These are phyloP conservation scores for Epinephelus coioides DNA, from an alignment of 2,797 vertebrate genomes.

Conservation along the genomic window DNA sequence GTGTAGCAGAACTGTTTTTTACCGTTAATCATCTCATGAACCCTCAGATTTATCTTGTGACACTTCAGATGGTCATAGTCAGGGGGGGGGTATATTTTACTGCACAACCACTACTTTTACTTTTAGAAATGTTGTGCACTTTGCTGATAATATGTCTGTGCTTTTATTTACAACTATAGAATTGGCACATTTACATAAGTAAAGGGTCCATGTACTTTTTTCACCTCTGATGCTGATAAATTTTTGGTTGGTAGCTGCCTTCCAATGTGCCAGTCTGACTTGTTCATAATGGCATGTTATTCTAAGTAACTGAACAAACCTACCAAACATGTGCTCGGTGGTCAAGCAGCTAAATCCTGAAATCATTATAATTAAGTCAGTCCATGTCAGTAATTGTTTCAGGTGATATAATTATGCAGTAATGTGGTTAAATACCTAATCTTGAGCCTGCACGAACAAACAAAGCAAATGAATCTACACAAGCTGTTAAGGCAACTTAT, in stretches of 20 bases:
- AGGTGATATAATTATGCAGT: conserved; percentile 68
- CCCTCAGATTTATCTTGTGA: not conserved
- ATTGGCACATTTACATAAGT: not conserved
- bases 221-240: not conserved
- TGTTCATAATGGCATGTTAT: conserved; percentile 20
- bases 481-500: conserved; percentile 32
- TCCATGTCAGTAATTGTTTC: conserved; percentile 49
- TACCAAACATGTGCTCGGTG: conserved; percentile 30
- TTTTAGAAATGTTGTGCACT: not conserved
- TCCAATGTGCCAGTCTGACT: conserved; percentile 12
- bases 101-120: not conserved
- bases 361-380: conserved; percentile 52
- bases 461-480: conserved; percentile 51
- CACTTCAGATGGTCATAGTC: not conserved
- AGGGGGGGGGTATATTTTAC: not conserved
- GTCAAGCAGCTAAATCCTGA: conserved; percentile 57
- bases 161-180: not conserved
- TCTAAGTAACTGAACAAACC: conserved; percentile 36
- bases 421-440: conserved; percentile 49
- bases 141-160: not conserved
- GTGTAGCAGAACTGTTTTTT: not conserved
- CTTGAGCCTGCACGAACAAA: conserved; percentile 49
- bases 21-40: not conserved
- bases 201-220: not conserved
- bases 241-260: not conserved